These are phyloP conservation scores for Chalcis sispes DNA, from an alignment of 2,888 invertebrate species.

Conservation along the genomic window DNA sequence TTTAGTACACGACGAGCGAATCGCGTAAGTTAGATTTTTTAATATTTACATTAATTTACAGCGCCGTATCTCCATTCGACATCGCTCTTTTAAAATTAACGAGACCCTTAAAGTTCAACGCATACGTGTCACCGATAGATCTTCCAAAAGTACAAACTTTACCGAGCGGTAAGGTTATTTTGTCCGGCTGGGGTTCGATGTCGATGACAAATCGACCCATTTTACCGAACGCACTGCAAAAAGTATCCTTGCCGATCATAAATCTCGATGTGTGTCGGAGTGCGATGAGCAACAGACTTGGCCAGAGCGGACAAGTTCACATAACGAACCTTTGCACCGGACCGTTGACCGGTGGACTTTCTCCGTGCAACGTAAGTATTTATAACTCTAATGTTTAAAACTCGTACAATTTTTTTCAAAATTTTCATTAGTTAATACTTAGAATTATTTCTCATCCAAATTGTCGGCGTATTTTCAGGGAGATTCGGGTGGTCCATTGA, in stretches of 20 bases:
- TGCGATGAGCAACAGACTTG: constrained; percentile 59
- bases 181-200: constrained; percentile 78
- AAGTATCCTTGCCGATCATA: constrained; percentile 65
- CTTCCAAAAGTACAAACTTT: constrained; percentile 70
- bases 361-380: constrained; percentile 63
- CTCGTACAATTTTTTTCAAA: no score
- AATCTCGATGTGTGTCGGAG: constrained; percentile 62
- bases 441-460: no score
- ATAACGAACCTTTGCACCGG: constrained; percentile 66
- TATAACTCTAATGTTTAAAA: no score
- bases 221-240: constrained; percentile 69
- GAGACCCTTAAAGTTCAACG: constrained; percentile 67
- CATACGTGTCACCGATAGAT: constrained; percentile 70
- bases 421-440: no score
- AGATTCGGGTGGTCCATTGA: not conserved
- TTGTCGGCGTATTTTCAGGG: not conserved
- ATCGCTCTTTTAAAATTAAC: constrained; percentile 77
- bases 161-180: constrained; percentile 67
- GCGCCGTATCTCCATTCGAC: constrained; percentile 76
- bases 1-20: constrained; percentile 67
- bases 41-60: constrained; percentile 57
- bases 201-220: constrained; percentile 57
- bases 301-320: constrained; percentile 61
- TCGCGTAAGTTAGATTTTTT: constrained; percentile 9
- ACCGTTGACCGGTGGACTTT: constrained; percentile 58